Conservation (phyloP, 2,888 invertebrate species). For the Agrotis puta region DNA sequence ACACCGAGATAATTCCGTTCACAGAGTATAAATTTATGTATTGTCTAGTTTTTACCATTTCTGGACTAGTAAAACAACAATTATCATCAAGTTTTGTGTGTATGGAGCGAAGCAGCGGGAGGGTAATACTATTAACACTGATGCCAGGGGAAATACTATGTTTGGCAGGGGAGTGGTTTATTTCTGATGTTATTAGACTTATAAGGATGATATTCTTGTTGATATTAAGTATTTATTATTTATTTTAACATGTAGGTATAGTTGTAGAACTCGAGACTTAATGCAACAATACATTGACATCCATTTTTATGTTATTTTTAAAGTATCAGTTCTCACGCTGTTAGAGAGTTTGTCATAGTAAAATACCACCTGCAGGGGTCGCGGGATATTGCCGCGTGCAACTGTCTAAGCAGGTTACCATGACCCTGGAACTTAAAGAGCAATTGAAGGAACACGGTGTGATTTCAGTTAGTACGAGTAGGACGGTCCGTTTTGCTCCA, state of each 20-base stretch:
- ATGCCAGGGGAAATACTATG: background rate
- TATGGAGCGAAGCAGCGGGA: slow-evolving; percentile 4
- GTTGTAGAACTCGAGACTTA: too few species aligned
- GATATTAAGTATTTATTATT: background rate
- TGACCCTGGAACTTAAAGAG: too few species aligned
- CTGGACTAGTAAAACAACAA: slow-evolving; percentile 31
- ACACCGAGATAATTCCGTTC: slow-evolving; percentile 12
- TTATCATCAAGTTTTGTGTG: background rate
- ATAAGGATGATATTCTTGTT: background rate
- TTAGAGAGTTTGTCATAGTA: background rate
- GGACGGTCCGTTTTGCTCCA: too few species aligned
- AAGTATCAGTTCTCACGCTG: background rate
- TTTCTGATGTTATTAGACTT: background rate
- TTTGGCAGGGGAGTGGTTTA: background rate
- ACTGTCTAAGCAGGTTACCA: too few species aligned
- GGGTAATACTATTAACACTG: slow-evolving; percentile 6
- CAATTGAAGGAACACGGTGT: too few species aligned
- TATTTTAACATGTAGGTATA: background rate
- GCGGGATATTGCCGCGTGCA: too few species aligned
- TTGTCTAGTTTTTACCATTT: slow-evolving; percentile 15
- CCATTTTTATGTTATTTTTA: too few species aligned
- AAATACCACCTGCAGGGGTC: background rate
- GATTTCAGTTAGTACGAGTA: too few species aligned
- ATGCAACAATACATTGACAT: too few species aligned
- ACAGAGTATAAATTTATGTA: slow-evolving; percentile 8